These are phyloP conservation scores for Pteromalus puparum DNA, from an alignment of 1,140 invertebrate species.

Conservation along the genomic window DNA sequence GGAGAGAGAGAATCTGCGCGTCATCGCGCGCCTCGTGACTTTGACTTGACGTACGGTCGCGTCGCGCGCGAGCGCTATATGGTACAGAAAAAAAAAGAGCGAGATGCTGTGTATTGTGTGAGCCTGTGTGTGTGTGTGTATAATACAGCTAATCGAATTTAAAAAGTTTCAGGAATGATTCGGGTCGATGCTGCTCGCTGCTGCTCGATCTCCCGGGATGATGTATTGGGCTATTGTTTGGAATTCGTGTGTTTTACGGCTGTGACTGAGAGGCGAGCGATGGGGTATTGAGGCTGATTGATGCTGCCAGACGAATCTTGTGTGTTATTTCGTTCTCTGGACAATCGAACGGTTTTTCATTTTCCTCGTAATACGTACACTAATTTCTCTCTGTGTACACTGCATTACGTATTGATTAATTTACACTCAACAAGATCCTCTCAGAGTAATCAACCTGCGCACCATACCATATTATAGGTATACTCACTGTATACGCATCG, in stretches of 20 bases:
- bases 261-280: too few relatives aligned
- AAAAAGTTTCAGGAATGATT: constrained; percentile 17
- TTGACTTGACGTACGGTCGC: constrained; percentile 20
- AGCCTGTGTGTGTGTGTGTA: not conserved
- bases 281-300: not conserved
- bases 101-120: not conserved
- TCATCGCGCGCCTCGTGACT: constrained; percentile 34
- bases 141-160: constrained; percentile 30
- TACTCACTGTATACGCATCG: too few relatives aligned
- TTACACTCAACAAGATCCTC: too few relatives aligned
- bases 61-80: too few relatives aligned
- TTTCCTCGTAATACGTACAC: not conserved
- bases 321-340: not conserved
- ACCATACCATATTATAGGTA: too few relatives aligned
- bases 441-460: too few relatives aligned
- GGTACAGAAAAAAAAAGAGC: constrained; percentile 16
- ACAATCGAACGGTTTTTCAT: not conserved
- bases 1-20: constrained; percentile 25
- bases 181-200: not conserved
- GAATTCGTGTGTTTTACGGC: not conserved
- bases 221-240: constrained; percentile 4
- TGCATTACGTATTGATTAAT: too few relatives aligned
- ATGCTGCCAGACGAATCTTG: not conserved
- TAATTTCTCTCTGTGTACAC: too few relatives aligned
- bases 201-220: not conserved